Base-by-base conservation (phyloP, 2,797 vertebrate genomes). In the Cynopterus sphinx region DNA sequence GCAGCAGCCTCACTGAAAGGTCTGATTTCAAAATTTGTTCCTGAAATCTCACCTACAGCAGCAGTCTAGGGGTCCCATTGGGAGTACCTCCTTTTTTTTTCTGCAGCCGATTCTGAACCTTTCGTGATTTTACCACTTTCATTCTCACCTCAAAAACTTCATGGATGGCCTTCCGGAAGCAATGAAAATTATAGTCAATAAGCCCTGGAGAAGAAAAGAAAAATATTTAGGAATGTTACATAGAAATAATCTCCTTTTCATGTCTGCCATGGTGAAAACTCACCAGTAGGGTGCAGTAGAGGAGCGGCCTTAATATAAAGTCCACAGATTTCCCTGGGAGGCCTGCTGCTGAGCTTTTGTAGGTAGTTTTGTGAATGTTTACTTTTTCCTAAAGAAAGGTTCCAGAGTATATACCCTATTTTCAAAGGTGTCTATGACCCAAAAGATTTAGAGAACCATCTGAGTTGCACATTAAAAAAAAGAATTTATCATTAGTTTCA, bases 131-230 rank as follows among this genome's bases (percentile, higher is more conserved):
- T 90, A 99, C 99, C 79, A 99, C 98, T 98, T 99, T 99, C 95
- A 99, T 98, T 57, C 99, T 99, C 73, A 99, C 99, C 94, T 99
- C 99, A 98, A 99, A 99, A 71, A 99, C 99, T 97, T 99, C 99
- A 98, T 99, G 99, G 95, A 99, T 99, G 98, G 99, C 99, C 97
- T 99, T 99, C 97, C 99, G 99, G 97, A 99, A 99, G 97, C 99
- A 99, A 98, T 99, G 99, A 98, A 99, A 99, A 98, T 99, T 99
- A 98, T 99, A 99, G 98, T 99, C 99, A 91, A 99, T 99, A 75
- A 99, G 98, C 94, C 99, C 99, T 99, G 95, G 87, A 90, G 89
- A 82, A 95, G 96, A 93, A 95, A 97, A 91, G 43, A 91, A 82
- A 89, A 79, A 71, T 8, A 70, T 59, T 75, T 73, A 26, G 33